phyloP scores from a whole-genome alignment of 2,113 vertebrate genomes.

The Bolborhynchus lineola region DNA sequence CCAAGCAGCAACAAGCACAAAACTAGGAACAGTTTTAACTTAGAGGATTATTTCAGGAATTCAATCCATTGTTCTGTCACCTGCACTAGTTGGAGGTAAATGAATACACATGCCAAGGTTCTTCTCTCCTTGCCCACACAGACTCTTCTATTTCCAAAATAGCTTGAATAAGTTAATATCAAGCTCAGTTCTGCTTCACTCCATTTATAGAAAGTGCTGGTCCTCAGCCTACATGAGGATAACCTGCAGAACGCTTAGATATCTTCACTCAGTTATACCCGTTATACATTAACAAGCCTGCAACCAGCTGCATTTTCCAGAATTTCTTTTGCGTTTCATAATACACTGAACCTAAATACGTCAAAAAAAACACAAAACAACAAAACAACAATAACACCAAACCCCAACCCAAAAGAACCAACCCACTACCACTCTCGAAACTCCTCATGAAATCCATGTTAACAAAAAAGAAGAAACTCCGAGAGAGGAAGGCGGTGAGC shows the following conservation, averaged over 20 bases:
- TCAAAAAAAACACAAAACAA: too few species aligned
- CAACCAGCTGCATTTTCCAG: too few species aligned
- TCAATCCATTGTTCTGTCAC: background rate
- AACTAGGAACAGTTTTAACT: background rate
- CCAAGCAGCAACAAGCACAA: background rate
- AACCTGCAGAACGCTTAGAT: background rate
- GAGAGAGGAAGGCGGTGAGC: rapidly evolving
- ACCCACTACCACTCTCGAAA: background rate
- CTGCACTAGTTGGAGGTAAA: background rate
- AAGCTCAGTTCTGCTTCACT: background rate
- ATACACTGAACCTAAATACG: rapidly evolving
- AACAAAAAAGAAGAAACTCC: background rate
- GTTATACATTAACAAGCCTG: rapidly evolving
- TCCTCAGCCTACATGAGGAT: rapidly evolving
- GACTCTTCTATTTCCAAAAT: background rate
- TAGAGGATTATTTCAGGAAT: background rate
- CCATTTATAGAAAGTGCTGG: too few species aligned
- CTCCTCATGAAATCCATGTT: rapidly evolving
- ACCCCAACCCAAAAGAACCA: background rate
- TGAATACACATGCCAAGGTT: rapidly evolving
- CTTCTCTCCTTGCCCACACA: background rate
- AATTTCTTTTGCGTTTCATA: background rate
- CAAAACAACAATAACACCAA: too few species aligned
- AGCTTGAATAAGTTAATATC: rapidly evolving
- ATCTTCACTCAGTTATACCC: rapidly evolving